Base-by-base conservation (phyloP, 2,113 vertebrate genomes). In the Felis chaus region DNA sequence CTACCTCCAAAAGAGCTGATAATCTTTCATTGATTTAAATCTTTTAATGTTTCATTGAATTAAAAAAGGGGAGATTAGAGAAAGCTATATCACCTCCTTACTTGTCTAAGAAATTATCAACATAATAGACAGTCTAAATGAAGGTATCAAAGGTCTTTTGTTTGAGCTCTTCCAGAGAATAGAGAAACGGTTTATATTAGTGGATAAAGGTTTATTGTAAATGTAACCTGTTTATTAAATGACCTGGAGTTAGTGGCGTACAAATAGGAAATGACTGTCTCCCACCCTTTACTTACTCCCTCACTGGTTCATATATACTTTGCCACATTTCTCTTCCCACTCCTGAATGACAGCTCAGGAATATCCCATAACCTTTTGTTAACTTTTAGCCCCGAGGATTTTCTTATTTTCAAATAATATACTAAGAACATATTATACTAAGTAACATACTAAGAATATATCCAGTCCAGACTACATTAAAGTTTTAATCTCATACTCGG, bases 271-370 rank as follows among this genome's bases (percentile, higher is more conserved):
- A 55, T 13, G 55, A 78, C 61, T 82, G 7, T 61, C 27, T 53
- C 19, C 16, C 29, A n/a, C 1, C 5, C 7, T 21, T 61, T 12
- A 33, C 29, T 74, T 10, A 0, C 7, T 3, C 3, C 0, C 0
- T 31, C 5, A 0, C 15, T 15, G 29, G 14, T 18, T 84, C 27
- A 23, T 25, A 65, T 74, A 66, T 41, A 10, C 14, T 68, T 8
- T 18, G 10, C 18, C 27, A 36, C 0, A 4, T 63, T 3, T 61
- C 1, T 9, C n/a, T 91, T 74, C 8, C 11, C 78, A 31, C 3
- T 14, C 15, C 2, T 89, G 48, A 11, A 27, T 41, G 41, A 65
- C 6, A 36, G 53, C 53, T 66, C 45, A 31, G 55, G 15, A 61
- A 91, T 57, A 82, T 27, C 3, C 19, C 29, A 45, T 11, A 74